Percentiles rank a stretch among this genome's conserved stretches.
Evolutionary conservation across 2,797 vertebrate species (phyloP).

Genomic region (Lepus oiostolus): DNA sequence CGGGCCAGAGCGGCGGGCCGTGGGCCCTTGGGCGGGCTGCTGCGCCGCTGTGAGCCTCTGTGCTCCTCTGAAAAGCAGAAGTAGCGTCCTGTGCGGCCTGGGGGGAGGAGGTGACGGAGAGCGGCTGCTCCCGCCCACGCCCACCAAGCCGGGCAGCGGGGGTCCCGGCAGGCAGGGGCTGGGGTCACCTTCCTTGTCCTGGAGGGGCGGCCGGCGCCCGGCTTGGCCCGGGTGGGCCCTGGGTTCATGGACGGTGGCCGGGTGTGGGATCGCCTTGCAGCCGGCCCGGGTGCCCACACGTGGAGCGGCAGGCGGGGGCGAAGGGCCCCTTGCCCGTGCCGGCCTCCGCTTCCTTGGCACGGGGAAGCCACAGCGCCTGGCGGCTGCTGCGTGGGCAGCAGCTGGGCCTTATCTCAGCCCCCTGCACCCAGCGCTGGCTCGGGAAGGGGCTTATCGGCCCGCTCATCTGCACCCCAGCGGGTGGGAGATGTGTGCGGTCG

Average conservation of each 20-base stretch:
- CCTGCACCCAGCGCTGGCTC: background rate
- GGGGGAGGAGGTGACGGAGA: background rate
- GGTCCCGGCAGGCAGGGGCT: background rate
- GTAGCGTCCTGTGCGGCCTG: rapidly evolving
- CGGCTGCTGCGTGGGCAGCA: too few species aligned
- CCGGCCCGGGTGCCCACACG: background rate
- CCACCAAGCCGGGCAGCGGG: too few species aligned
- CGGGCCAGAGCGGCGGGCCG: background rate
- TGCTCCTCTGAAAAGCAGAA: background rate
- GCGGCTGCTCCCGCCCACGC: too few species aligned
- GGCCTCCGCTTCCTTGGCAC: too few species aligned
- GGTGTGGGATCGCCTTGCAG: background rate
- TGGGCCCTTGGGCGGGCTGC: background rate
- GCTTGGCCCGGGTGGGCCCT: background rate
- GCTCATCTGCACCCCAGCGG: background rate
- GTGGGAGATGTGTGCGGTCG: background rate
- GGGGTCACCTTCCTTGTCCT: background rate
- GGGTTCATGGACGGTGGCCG: background rate
- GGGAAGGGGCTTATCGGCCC: background rate
- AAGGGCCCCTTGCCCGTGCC: background rate
- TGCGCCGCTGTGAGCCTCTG: background rate
- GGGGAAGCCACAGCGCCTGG: background rate
- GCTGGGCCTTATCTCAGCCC: background rate
- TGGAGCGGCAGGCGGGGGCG: background rate
- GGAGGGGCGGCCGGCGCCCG: background rate